Evolutionary conservation across 2,888 invertebrate genomes (phyloP).

Genomic region (Rhorus exstirpatorius): DNA sequence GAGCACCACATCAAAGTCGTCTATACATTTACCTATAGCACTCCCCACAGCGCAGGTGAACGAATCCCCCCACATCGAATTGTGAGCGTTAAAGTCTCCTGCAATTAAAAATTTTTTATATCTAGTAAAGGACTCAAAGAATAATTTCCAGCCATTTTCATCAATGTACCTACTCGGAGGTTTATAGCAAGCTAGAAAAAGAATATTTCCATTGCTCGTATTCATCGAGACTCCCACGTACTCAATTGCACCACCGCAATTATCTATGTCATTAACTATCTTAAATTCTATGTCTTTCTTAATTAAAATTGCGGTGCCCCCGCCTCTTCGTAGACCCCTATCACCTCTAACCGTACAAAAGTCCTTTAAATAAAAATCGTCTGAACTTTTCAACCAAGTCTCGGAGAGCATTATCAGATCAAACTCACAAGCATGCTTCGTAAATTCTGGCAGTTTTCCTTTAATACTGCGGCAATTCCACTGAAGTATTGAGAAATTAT

Average conservation of each 20-base stretch:
- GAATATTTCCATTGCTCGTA: not conserved
- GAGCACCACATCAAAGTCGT: not conserved
- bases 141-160: not conserved
- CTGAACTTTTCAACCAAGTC: constrained; percentile 19
- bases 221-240: not conserved
- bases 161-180: not conserved
- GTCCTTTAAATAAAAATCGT: constrained; percentile 12
- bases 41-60: not conserved
- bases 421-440: not conserved
- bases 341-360: constrained; percentile 27
- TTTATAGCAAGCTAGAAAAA: constrained; percentile 7
- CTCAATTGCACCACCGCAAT: not conserved
- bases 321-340: not conserved
- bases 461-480: constrained; percentile 28
- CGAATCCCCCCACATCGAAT: not conserved
- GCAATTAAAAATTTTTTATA: constrained; percentile 1
- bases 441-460: constrained; percentile 16
- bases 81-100: constrained; percentile 34
- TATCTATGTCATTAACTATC: not conserved
- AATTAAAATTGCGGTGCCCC: constrained; percentile 4
- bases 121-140: constrained; percentile 9
- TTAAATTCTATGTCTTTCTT: constrained; percentile 20
- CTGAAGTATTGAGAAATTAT: constrained; percentile 23
- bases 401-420: constrained; percentile 18
- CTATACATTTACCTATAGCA: not conserved